These are phyloP conservation scores for Natator depressus DNA, from an alignment of 2,113 vertebrate genomes.

Conservation along the genomic window DNA sequence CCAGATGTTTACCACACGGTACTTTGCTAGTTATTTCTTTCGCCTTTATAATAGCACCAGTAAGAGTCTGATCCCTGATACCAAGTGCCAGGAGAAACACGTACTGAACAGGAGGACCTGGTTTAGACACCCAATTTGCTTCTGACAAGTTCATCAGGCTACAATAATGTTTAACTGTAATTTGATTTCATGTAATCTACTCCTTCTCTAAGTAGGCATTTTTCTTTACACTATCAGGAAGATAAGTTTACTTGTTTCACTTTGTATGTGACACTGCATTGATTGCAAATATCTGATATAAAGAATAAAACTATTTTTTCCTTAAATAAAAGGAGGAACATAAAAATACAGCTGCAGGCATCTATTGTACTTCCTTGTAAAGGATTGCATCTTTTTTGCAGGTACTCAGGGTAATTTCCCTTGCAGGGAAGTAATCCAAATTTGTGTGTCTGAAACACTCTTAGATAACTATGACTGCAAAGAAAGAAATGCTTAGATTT, in stretches of 20 bases:
- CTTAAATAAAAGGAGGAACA: neutral
- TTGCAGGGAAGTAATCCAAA: neutral
- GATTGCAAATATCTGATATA: neutral
- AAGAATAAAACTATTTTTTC: neutral
- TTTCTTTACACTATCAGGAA: neutral
- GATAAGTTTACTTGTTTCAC: neutral
- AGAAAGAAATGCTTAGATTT: neutral
- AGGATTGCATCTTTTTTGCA: neutral
- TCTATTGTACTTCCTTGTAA: neutral
- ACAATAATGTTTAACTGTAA: neutral
- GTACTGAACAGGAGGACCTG: neutral
- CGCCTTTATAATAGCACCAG: neutral
- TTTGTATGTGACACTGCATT: neutral
- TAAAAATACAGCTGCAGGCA: neutral
- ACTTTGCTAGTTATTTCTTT: constrained; percentile 24
- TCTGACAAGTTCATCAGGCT: neutral
- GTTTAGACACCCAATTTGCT: neutral
- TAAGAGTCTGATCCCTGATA: neutral
- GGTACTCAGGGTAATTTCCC: neutral
- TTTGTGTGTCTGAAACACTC: neutral
- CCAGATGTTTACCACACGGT: constrained; percentile 85
- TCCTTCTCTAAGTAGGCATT: neutral
- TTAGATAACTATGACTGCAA: neutral
- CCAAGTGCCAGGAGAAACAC: neutral
- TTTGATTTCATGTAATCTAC: neutral